A percentile compares a stretch with the other conserved stretches of the same genome.
These are phyloP conservation scores for Oophaga pumilio DNA, from an alignment of 2,113 vertebrate species.

Conservation along the genomic window DNA sequence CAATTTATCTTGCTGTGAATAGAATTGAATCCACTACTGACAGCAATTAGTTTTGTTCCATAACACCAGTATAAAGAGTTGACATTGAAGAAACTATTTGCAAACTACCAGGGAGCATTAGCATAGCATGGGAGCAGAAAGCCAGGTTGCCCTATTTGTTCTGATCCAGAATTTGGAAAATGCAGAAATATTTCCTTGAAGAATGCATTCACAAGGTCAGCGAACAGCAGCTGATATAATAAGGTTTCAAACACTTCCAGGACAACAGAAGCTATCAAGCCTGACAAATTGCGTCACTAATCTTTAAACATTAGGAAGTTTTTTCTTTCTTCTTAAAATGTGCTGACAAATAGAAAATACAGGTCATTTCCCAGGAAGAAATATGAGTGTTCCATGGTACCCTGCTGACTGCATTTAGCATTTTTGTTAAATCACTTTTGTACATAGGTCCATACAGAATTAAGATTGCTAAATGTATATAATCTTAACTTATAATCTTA, in stretches of 20 bases:
- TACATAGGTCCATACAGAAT: no score
- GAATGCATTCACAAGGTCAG: constrained; percentile 64
- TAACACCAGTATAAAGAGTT: constrained; percentile 67
- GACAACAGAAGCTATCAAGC: neutral
- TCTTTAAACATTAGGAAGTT: neutral
- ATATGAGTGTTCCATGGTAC: neutral
- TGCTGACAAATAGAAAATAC: neutral
- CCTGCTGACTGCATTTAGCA: neutral
- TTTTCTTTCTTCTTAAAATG: neutral
- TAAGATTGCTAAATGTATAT: no score
- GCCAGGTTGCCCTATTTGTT: constrained; percentile 68
- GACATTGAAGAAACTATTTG: constrained; percentile 74
- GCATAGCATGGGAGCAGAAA: constrained; percentile 59
- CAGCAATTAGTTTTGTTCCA: constrained; percentile 76
- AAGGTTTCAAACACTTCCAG: constrained; percentile 20
- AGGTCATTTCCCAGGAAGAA: neutral
- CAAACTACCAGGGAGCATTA: constrained; percentile 64
- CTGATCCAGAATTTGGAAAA: constrained; percentile 53
- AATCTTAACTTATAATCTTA: no score
- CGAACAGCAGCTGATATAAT: constrained; percentile 63
- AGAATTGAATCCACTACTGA: constrained; percentile 74
- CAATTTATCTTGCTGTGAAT: constrained; percentile 79
- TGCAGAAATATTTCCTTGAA: constrained; percentile 58
- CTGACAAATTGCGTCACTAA: neutral
- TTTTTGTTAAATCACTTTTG: neutral